phyloP scores from a whole-genome alignment of 2,888 invertebrate species.

The Oligia fasciuncula region DNA sequence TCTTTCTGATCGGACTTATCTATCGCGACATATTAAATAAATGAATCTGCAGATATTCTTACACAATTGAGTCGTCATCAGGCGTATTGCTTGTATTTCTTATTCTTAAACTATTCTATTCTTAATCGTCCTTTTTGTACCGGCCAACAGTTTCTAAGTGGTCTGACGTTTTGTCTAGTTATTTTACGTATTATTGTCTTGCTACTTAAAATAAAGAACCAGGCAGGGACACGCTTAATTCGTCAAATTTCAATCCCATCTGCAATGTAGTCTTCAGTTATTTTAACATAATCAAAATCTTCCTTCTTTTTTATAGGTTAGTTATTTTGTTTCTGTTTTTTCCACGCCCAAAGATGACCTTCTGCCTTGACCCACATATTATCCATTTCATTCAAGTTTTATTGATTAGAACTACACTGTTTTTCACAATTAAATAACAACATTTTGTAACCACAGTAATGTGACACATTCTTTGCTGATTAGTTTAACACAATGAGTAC shows the following conservation, averaged over 20 bases:
- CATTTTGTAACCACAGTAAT: background rate
- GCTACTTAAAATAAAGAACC: background rate
- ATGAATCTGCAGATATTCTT: slow-evolving; percentile 6
- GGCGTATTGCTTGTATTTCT: slow-evolving; percentile 40
- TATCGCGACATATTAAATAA: slow-evolving; percentile 18
- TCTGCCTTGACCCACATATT: slow-evolving; percentile 16
- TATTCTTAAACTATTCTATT: background rate
- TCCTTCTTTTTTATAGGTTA: slow-evolving; percentile 2
- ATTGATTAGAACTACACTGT: background rate
- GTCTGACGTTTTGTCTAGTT: background rate
- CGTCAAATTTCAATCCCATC: background rate
- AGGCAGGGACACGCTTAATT: background rate
- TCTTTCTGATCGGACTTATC: background rate
- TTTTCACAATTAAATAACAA: slow-evolving; percentile 6
- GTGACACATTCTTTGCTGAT: slow-evolving; percentile 4
- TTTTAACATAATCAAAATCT: background rate
- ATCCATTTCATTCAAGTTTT: background rate
- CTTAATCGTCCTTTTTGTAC: background rate
- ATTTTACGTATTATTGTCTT: background rate
- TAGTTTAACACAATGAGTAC: slow-evolving; percentile 1
- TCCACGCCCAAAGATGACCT: slow-evolving; percentile 18
- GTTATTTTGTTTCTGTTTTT: background rate
- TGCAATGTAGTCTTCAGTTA: background rate
- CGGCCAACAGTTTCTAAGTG: background rate
- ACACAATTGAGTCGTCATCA: slow-evolving; percentile 16